A percentile compares a stretch with the other conserved stretches of the same genome.
Conservation (phyloP, 2,797 vertebrate species). For the Sebastes taczanowskii region DNA sequence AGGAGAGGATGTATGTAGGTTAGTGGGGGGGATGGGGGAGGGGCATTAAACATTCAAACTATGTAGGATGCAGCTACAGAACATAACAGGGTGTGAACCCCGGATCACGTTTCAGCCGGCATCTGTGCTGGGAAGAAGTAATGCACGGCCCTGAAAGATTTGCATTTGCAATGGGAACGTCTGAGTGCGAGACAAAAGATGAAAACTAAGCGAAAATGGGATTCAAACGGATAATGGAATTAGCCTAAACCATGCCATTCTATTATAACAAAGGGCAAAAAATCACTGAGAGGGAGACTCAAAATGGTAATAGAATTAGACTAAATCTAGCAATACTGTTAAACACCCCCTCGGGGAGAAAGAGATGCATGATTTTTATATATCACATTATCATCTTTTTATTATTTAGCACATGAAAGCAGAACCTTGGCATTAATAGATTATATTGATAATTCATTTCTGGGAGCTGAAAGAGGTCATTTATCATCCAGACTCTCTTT, state of each 20-base stretch:
- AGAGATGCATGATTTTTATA: conserved; percentile 52
- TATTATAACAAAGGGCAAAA: conserved; percentile 48
- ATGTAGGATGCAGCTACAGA: conserved; percentile 43
- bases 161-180: conserved; percentile 32
- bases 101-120: conserved; percentile 30
- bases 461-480: conserved; percentile 45
- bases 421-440: conserved; percentile 57
- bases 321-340: conserved; percentile 52
- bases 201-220: conserved; percentile 42
- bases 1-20: conserved; percentile 66
- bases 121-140: conserved; percentile 4
- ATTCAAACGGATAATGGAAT: conserved; percentile 59
- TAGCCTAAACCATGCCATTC: conserved; percentile 37
- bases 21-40: conserved; percentile 30
- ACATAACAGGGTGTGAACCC: conserved; percentile 40
- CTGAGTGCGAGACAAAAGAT: conserved; percentile 39
- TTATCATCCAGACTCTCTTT: conserved; percentile 45
- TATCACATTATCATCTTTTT: conserved; percentile 62
- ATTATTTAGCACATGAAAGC: conserved; percentile 67
- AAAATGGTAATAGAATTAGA: conserved; percentile 57
- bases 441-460: conserved; percentile 55
- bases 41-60: conserved; percentile 49
- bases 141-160: conserved; percentile 22
- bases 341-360: conserved; percentile 34
- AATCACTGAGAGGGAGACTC: conserved; percentile 19